Conservation (phyloP, 2,888 invertebrate genomes). For the Charanyca ferruginea region DNA sequence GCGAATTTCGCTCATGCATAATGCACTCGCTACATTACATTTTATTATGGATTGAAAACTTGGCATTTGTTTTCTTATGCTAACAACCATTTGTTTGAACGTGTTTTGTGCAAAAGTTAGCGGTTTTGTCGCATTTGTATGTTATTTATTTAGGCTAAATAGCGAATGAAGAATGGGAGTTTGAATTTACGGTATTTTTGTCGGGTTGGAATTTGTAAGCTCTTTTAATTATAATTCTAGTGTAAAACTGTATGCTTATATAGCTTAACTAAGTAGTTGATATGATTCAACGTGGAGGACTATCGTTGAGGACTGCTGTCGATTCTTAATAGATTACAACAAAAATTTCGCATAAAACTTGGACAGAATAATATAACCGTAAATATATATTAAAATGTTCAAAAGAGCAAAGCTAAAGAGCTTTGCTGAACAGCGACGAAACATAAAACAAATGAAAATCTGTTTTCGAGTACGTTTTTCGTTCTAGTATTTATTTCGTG, state of each 20-base stretch:
- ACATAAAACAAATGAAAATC: slow-evolving; percentile 22
- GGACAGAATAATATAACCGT: not conserved
- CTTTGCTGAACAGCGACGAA: not conserved
- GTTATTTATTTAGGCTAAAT: slow-evolving; percentile 42
- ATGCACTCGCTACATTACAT: slow-evolving; percentile 50
- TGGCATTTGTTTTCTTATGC: slow-evolving; percentile 53
- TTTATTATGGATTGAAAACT: slow-evolving; percentile 59
- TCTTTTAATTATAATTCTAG: not conserved
- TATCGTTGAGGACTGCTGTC: too few relatives aligned
- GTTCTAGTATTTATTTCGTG: slow-evolving; percentile 26
- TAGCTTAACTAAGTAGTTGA: too few relatives aligned
- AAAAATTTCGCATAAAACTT: not conserved
- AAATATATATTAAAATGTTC: not conserved
- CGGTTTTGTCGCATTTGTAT: slow-evolving; percentile 30
- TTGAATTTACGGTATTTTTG: slow-evolving; percentile 6
- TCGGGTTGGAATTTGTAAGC: not conserved
- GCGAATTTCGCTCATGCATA: slow-evolving; percentile 36
- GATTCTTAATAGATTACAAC: too few relatives aligned
- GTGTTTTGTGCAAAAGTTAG: slow-evolving; percentile 32
- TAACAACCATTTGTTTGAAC: slow-evolving; percentile 47
- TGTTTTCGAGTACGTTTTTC: slow-evolving; percentile 12
- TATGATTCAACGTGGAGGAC: too few relatives aligned
- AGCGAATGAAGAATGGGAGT: slow-evolving; percentile 24
- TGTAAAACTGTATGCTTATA: not conserved
- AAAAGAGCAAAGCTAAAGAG: slow-evolving; percentile 1